Conservation (phyloP, 2,888 invertebrate genomes). For the Callinectes sapidus region DNA sequence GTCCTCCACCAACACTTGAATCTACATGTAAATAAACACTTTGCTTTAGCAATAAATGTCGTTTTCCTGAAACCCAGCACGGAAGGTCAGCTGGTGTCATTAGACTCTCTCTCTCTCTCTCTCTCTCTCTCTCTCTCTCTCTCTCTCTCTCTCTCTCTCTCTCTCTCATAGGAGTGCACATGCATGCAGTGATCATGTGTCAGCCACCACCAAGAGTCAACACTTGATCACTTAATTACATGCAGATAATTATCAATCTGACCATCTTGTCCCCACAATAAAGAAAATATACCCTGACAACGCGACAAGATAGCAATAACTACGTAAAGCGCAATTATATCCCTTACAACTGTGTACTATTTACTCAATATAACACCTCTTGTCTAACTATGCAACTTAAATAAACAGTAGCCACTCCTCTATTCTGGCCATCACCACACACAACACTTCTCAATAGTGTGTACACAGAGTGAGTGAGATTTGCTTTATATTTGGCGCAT, state of each 20-base stretch:
- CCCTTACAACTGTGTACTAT: not conserved
- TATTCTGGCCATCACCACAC: not conserved
- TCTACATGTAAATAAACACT: slow-evolving; percentile 2
- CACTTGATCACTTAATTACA: not conserved
- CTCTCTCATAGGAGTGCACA: too few relatives aligned
- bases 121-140: too few relatives aligned
- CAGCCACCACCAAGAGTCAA: not conserved
- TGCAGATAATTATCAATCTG: not conserved
- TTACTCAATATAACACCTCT: not conserved
- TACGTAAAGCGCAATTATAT: not conserved
- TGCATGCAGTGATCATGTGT: not conserved
- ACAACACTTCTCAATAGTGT: not conserved
- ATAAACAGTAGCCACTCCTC: not conserved
- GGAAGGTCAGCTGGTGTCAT: not conserved
- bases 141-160: too few relatives aligned
- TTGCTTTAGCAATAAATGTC: not conserved
- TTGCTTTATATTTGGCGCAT: slow-evolving; percentile 4
- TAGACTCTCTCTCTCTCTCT: too few relatives aligned
- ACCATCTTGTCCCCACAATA: not conserved
- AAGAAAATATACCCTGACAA: not conserved
- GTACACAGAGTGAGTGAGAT: not conserved
- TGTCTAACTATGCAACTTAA: not conserved
- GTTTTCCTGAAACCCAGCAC: not conserved
- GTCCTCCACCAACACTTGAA: not conserved
- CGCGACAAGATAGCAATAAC: not conserved